Base-by-base conservation (phyloP, 2,888 invertebrate genomes). In the Drosophila sordidapex region DNA sequence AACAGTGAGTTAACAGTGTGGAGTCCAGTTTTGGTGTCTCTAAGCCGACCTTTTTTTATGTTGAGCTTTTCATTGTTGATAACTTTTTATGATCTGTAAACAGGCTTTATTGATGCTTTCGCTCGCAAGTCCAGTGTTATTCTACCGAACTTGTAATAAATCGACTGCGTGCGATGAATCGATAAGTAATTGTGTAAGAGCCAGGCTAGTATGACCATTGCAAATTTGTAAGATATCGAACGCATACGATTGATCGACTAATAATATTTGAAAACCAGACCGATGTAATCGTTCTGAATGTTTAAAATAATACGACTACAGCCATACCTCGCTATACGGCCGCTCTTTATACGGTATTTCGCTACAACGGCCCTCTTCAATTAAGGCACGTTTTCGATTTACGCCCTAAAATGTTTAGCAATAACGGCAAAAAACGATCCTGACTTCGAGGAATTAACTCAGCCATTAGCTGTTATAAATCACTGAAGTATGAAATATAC, bases 1-100 rank as follows among this genome's bases (percentile, higher is more conserved):
- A 40, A 40, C n/a, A n/a, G 40, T n/a, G 40, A 40, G 40, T n/a
- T 40, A 40, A n/a, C 40, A 40, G 11, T n/a, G n/a, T n/a, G 40
- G 40, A 43, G n/a, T 40, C 5, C 2, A 11, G 11, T 11, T 11
- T 43, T n/a, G 2, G 7, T n/a, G 40, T n/a, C n/a, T 40, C 40
- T 40, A 10, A n/a, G 10, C 18, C 31, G 31, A n/a, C 18, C 38
- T 40, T 40, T 8, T 18, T 38, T 40, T 40, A 40, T 40, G 18
- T n/a, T 10, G 7, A 18, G 10, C n/a, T n/a, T n/a, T 40, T 40
- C 10, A 40, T n/a, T 40, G n/a, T n/a, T n/a, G n/a, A 10, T 40
- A 4, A 40, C 36, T n/a, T 40, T 38, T 38, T 38, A 38, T 18
- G 8, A 18, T 18, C 7, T 8, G 18, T 38, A 18, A 40, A 2